Base-by-base conservation (phyloP, 2,113 vertebrate genomes). In the Dasyprocta punctata region DNA sequence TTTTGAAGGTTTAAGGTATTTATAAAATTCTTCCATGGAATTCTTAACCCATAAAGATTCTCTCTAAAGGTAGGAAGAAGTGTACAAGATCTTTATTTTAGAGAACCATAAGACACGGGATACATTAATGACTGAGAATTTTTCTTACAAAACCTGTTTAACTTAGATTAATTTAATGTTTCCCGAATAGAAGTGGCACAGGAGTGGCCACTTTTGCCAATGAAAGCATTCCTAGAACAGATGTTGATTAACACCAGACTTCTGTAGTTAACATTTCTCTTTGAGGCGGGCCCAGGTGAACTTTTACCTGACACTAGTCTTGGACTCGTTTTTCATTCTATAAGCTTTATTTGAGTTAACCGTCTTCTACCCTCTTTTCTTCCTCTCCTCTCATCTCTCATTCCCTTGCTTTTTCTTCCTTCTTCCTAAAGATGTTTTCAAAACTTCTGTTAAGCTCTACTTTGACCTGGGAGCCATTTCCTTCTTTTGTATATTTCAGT, bases 1-100 rank as follows among this genome's bases (percentile, higher is more conserved):
- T 89, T 94, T 92, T 92, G 38, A 93, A 60, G 91, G 63, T 92
- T 89, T 86, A 41, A 85, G 61, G 13, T 38, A 81, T 84, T 93
- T 90, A 61, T 75, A 30, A 93, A 86, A 71, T 2, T 92, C n/a
- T 78, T 87, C 54, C 7, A 0, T 89, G 38, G 14, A 44, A n/a
- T 65, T 80, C 22, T 77, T 22, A 69, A 41, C 36, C 44, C 12
- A 33, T 73, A 36, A 81, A 75, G 33, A 22, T 41, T 13, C 38
- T 67, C 5, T 77, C 5, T 41, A 75, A 47, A 81, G 54, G 24
- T 52, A 54, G 54, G 60, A 33, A 30, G 30, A 83, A 69, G 38
- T 24, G 4, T 49, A 7, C 4, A n/a, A 16, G 36, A 44, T 24
- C 36, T n/a, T 56, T 8, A 36, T 83, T 61, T 78, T 24, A 24